Conservation (phyloP, 1,140 invertebrate genomes). For the Cyclargus thomasi region DNA sequence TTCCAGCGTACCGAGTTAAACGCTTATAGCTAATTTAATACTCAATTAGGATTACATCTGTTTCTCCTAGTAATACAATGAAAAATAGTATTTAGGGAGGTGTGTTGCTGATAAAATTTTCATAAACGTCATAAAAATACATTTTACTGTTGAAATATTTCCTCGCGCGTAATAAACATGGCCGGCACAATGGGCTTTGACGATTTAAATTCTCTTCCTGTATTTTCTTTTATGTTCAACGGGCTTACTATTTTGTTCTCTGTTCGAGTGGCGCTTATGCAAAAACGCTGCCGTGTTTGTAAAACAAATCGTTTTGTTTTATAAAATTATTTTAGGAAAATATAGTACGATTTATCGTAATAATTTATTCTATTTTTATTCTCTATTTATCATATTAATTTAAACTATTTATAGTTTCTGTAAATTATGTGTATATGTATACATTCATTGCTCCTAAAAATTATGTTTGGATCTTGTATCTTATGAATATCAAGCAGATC, state of each 20-base stretch:
- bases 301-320: background rate
- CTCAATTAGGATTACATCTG: background rate
- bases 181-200: background rate
- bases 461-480: background rate
- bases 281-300: background rate
- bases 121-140: background rate
- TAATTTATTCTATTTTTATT: too few relatives aligned
- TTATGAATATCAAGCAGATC: background rate
- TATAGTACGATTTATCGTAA: background rate
- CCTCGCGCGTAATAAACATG: background rate
- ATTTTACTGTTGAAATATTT: background rate
- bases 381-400: too few relatives aligned
- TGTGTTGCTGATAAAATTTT: background rate
- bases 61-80: background rate
- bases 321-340: background rate
- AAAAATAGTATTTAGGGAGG: too few relatives aligned
- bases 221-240: conserved; percentile 3
- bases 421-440: too few relatives aligned
- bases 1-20: too few relatives aligned
- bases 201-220: conserved; percentile 3
- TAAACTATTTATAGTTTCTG: too few relatives aligned
- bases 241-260: background rate
- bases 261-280: background rate
- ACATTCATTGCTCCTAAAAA: too few relatives aligned
- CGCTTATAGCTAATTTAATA: background rate